phyloP scores from a whole-genome alignment of 2,797 vertebrate species.

The Clarias pachynema region DNA sequence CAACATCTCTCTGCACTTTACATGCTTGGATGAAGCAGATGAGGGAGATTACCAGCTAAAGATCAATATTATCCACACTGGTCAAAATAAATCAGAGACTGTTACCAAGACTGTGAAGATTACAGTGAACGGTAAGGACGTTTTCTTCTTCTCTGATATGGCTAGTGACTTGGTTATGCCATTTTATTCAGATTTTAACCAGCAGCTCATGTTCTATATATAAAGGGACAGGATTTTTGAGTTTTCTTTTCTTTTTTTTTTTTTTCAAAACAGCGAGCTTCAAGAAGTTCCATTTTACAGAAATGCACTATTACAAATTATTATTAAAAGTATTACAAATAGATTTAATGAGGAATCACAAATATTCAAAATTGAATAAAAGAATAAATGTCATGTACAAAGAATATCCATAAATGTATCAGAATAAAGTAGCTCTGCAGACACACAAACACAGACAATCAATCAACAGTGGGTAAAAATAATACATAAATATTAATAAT shows the following conservation, averaged over 20 bases:
- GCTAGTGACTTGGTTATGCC: neutral
- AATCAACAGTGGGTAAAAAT: too few relatives aligned
- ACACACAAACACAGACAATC: too few relatives aligned
- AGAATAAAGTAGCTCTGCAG: too few relatives aligned
- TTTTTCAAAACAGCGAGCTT: neutral
- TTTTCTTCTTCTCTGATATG: neutral
- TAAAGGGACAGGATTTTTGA: neutral
- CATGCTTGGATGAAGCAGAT: constrained; percentile 71
- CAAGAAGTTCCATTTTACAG: neutral
- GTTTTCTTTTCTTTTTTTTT: neutral
- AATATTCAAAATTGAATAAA: too few relatives aligned
- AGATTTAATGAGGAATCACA: too few relatives aligned
- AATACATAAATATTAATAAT: too few relatives aligned
- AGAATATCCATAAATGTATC: too few relatives aligned
- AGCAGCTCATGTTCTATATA: neutral
- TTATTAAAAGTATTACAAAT: too few relatives aligned
- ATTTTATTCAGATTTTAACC: neutral
- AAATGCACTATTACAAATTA: too few relatives aligned
- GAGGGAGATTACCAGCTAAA: constrained; percentile 89
- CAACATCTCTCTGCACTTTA: constrained; percentile 82
- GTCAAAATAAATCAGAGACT: constrained; percentile 60
- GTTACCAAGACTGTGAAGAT: constrained; percentile 82
- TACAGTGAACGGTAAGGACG: constrained; percentile 86
- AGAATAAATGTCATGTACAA: too few relatives aligned
- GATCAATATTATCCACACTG: constrained; percentile 77